phyloP scores from a whole-genome alignment of 1,140 invertebrate species.

The Heliconius congener region DNA sequence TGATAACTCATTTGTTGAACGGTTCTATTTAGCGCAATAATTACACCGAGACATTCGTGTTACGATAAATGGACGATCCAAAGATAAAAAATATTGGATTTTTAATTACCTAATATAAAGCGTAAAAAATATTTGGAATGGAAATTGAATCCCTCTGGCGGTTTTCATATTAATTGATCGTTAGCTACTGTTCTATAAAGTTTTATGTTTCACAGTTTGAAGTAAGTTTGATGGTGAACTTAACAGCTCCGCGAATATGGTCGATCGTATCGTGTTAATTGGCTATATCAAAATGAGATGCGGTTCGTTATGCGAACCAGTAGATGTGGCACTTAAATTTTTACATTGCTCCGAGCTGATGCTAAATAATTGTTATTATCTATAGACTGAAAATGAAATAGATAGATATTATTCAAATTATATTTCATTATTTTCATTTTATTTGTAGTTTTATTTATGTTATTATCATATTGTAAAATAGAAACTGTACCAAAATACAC shows the following conservation, averaged over 20 bases:
- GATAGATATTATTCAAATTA: not conserved
- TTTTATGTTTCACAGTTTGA: slow-evolving; percentile 20
- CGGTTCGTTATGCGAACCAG: slow-evolving; percentile 19
- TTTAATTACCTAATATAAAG: slow-evolving; percentile 24
- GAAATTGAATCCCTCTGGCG: slow-evolving; percentile 19
- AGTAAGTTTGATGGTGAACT: slow-evolving; percentile 29
- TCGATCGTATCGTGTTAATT: slow-evolving; percentile 28
- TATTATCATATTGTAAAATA: not conserved
- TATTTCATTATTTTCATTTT: not conserved
- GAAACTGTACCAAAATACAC: too few relatives aligned
- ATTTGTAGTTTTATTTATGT: not conserved
- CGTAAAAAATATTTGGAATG: slow-evolving; percentile 2
- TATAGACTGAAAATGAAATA: not conserved
- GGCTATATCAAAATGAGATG: slow-evolving; percentile 28
- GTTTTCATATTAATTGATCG: slow-evolving; percentile 33
- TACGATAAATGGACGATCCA: not conserved
- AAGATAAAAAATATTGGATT: slow-evolving; percentile 26
- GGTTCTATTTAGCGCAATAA: slow-evolving; percentile 21
- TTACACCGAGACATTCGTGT: slow-evolving; percentile 18
- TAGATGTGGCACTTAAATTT: slow-evolving; percentile 14
- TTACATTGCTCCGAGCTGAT: slow-evolving; percentile 10
- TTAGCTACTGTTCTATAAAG: slow-evolving; percentile 35
- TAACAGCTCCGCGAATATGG: slow-evolving; percentile 28
- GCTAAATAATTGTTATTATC: slow-evolving; percentile 8
- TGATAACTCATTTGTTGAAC: slow-evolving; percentile 24